Base-by-base conservation (phyloP, 1,140 invertebrate species). In the Sycobia sp. region DNA sequence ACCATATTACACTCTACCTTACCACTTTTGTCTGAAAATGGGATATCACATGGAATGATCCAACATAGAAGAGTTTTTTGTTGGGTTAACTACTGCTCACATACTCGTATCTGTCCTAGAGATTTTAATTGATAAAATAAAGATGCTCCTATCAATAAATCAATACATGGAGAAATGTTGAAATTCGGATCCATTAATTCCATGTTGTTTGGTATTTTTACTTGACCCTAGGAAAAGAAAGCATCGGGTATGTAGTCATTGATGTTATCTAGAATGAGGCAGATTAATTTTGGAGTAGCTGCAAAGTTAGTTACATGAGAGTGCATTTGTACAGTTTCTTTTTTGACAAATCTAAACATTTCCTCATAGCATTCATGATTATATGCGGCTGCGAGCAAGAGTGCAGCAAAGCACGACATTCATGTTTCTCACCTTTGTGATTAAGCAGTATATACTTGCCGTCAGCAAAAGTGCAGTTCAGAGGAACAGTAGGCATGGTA, bases 371-470 rank as follows among this genome's bases (percentile, higher is more conserved):
- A 20, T 44, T 18, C 18, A 18, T 44, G 5, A 44, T 20, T 5
- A 44, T 49, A 36, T n/a, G n/a, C n/a, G n/a, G n/a, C n/a, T n/a
- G n/a, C n/a, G n/a, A n/a, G n/a, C n/a, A n/a, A n/a, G n/a, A n/a
- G n/a, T n/a, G n/a, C n/a, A n/a, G n/a, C n/a, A n/a, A n/a, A n/a
- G n/a, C n/a, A n/a, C n/a, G n/a, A n/a, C n/a, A n/a, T n/a, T n/a
- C n/a, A n/a, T n/a, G n/a, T n/a, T n/a, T n/a, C n/a, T n/a, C n/a
- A n/a, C 60, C 55, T 7, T 59, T 20, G 9, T 22, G 29, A 54
- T 68, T 56, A 13, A 46, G 16, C 7, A 66, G 22, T 66, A 59
- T n/a, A 66, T 23, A n/a, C 44, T 11, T n/a, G 57, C 60, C 5
- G 62, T 59, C 14, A 46, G 44, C 38, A 62, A 46, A n/a, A 7